Base-by-base conservation (phyloP, 2,113 vertebrate species). In the Trichechus manatus region DNA sequence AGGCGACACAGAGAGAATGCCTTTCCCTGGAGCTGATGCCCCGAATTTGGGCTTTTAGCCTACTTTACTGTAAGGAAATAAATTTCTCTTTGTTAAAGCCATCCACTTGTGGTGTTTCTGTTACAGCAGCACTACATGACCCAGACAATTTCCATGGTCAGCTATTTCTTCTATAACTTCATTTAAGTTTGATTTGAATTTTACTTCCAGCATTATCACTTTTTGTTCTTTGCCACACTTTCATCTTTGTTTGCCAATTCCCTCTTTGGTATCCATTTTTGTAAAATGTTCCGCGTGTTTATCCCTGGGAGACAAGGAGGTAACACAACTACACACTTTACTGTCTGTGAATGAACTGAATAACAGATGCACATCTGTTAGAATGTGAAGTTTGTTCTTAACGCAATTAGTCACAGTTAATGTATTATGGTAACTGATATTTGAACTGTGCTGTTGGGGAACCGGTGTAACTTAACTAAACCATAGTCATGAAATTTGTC, bases 371-470 rank as follows among this genome's bases (percentile, higher is more conserved):
- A 2, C 5, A 0, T 23, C 23, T 74, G 92, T 10, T 77, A 56
- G 53, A 50, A 6, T 0, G 8, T 13, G 11, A 39, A 56, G 53
- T 56, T 11, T 7, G 22, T 0, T 4, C 47, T 15, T 13, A 6
- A n/a, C 9, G 36, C 33, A 1, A 6, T 5, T 4, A 10, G 23
- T 33, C n/a, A 4, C 2, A 66, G 4, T 29, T 20, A 33, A 88
- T 1, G 25, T 17, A 14, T 56, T 1, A 3, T 3, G n/a, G 59
- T 17, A 9, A 11, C 50, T 25, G 39, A 9, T 5, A 39, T 1
- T 17, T 4, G 20, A 50, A 53, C 14, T 1, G 3, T 20, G 13
- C 15, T 5, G 19, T 14, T 29, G 9, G 56, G 56, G 72, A 47
- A 72, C 29, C 6, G 27, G 23, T 29, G 20, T 23, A 4, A n/a